Conservation (phyloP, 2,888 invertebrate species). For the Pycnomerus fuliginosus region DNA sequence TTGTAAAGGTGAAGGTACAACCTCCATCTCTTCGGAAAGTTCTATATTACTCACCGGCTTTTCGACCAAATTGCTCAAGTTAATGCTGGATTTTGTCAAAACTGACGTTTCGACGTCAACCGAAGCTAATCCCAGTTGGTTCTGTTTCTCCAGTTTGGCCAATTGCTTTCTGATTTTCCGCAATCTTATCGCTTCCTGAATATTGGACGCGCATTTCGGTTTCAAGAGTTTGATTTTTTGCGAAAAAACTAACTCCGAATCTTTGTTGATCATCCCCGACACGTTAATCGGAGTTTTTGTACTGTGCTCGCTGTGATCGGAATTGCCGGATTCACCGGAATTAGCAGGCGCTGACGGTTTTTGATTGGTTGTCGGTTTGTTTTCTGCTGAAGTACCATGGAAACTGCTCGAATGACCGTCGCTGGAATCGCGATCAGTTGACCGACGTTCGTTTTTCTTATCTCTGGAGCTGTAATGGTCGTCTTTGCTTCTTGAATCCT, state of each 20-base stretch:
- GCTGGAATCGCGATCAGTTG: constrained; percentile 78
- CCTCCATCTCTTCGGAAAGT: constrained; percentile 5
- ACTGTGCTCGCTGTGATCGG: constrained; percentile 28
- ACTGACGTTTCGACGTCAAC: constrained; percentile 18
- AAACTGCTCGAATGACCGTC: constrained; percentile 62
- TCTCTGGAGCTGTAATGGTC: constrained; percentile 70
- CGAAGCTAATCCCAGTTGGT: constrained; percentile 40
- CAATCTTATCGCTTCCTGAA: constrained; percentile 64
- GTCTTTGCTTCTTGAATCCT: constrained; percentile 59
- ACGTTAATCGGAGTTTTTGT: too few species aligned
- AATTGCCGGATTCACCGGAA: constrained; percentile 24
- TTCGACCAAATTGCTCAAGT: constrained; percentile 13
- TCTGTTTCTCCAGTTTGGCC: constrained; percentile 60
- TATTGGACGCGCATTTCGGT: constrained; percentile 68
- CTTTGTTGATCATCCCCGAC: not conserved
- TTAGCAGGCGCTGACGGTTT: too few species aligned
- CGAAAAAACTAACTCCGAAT: too few species aligned
- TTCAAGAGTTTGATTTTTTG: constrained; percentile 56
- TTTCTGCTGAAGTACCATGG: too few species aligned
- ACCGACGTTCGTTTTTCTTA: constrained; percentile 66
- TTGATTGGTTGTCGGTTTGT: constrained; percentile 33
- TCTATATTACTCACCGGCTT: constrained; percentile 9
- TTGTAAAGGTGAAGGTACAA: constrained; percentile 20
- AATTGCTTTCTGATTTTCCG: constrained; percentile 68
- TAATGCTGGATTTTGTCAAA: constrained; percentile 14